Evolutionary conservation across 2,888 invertebrate genomes (phyloP), one percentile per base, ranked within the genome.

Genomic region (Carpatolechia fugitivella): DNA sequence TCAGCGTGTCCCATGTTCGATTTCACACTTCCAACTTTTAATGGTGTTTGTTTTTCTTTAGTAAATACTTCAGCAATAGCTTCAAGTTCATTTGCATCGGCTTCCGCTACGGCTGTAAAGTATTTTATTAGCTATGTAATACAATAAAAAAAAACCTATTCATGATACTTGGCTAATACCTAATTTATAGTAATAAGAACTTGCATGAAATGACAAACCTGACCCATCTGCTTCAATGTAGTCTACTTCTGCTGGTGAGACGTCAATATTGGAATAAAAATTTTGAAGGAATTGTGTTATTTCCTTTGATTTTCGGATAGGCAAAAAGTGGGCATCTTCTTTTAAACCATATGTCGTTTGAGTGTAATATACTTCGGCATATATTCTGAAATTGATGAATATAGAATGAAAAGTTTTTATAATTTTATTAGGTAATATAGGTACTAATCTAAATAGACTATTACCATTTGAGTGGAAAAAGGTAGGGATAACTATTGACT

Each of bases 201-300:
- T n/a, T n/a, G n/a, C n/a, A n/a, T n/a, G n/a, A n/a, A n/a, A n/a
- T n/a, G n/a, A n/a, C n/a, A n/a, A n/a, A n/a, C 95, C 95, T 55
- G 95, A 93, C 56, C 94, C 94, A 67, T 96, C 96, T 29, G 96
- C 96, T 82, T 98, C 97, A 7, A 98, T 87, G 72, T 93, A 98
- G 56, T 93, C 92, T 4, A 98, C 90, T 0, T 90, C 76, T 7
- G 80, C 74, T 0, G 96, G 96, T 55, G 92, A 89, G 7, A 97
- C 73, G 35, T 92, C 85, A 33, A 93, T 92, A 74, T 93, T 92
- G 0, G 87, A 72, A 64, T 93, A 93, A 59, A 93, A 91, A 51
- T 92, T 89, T 0, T 77, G 72, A 0, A 93, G 64, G 1, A 94
- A 80, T 44, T 85, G 72, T 55, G 86, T 84, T 62, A 93, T 71